Base-by-base conservation (phyloP, 2,888 invertebrate species). In the Galeopsomyia nigrocyanea region DNA sequence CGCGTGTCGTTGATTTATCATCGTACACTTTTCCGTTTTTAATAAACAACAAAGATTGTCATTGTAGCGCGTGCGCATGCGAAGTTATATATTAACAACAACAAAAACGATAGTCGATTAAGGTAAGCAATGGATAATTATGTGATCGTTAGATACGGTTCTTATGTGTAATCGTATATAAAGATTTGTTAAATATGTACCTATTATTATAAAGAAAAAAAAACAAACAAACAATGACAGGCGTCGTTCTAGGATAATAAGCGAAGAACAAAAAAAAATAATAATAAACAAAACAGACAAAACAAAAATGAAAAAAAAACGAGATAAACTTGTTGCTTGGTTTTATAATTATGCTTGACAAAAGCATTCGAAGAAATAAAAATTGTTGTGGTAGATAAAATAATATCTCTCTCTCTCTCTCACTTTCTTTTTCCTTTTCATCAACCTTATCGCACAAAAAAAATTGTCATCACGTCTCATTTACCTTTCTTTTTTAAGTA, bases 261-360 rank as follows among this genome's bases (percentile, higher is more conserved):
- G 39, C 39, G 39, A 39, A 39, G 13, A 39, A 39, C 39, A 39
- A 39, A 39, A 31, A 31, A 31, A 9, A 39, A 39, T 13, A 26
- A 75, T 79, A 79, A 78, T 80, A 58, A 80, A 73, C 70, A 71
- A 50, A 68, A 77, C 57, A 60, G 77, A 16, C 60, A 72, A 68
- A 68, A 71, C 57, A 78, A 78, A 78, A 78, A 79, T 78, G 77
- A 82, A 82, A 82, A 71, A 63, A 69, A 77, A 74, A 74, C 63
- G 60, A 77, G 79, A 68, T 79, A 80, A 82, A 82, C 80, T 86
- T 87, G 87, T 87, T 87, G 87, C 87, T 87, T 87, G 83, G 85
- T 87, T 87, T 87, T 87, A 83, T 87, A 87, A 87, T 86, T 75
- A 83, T 86, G 86, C 86, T 87, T 86, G 82, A 84, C 77, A 82